These are phyloP conservation scores for Aphelenchoides avenae DNA, from an alignment of 1,140 invertebrate genomes.

Conservation along the genomic window DNA sequence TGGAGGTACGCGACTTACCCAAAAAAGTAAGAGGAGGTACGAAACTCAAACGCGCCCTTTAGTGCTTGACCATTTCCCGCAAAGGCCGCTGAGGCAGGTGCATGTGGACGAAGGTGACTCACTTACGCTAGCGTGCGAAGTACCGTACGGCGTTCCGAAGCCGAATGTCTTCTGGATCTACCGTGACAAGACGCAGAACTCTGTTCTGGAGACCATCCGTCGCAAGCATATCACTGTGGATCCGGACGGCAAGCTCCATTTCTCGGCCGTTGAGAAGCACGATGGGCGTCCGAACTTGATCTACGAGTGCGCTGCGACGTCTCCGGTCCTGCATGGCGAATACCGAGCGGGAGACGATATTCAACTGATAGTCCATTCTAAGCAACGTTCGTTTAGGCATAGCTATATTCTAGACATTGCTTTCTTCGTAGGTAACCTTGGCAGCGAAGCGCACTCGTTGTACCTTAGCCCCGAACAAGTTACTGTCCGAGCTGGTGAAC, in stretches of 20 bases:
- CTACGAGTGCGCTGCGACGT: slow-evolving; percentile 20
- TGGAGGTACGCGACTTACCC: too few species aligned
- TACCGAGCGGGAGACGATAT: too few species aligned
- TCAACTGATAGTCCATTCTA: too few species aligned
- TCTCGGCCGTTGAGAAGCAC: slow-evolving; percentile 3
- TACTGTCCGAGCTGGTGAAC: too few species aligned
- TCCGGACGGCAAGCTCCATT: slow-evolving; percentile 16
- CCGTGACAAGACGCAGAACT: slow-evolving; percentile 3
- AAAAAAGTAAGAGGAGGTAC: too few species aligned
- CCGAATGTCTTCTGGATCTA: slow-evolving; percentile 84
- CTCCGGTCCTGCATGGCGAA: too few species aligned
- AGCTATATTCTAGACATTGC: too few species aligned
- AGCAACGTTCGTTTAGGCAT: too few species aligned
- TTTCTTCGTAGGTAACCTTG: too few species aligned
- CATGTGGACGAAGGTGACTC: slow-evolving; percentile 77
- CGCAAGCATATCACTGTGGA: slow-evolving; percentile 73
- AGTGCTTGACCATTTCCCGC: slow-evolving; percentile 15
- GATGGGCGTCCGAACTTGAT: slow-evolving; percentile 17
- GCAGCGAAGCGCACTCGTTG: too few species aligned
- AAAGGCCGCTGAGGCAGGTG: slow-evolving; percentile 1
- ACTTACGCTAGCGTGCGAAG: slow-evolving; percentile 77
- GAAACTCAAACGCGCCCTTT: too few species aligned
- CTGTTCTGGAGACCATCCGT: slow-evolving; percentile 17
- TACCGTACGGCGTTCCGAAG: slow-evolving; percentile 87
- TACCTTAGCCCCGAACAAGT: too few species aligned